Percentiles rank a stretch among this genome's conserved stretches.
Evolutionary conservation across 2,888 invertebrate species (phyloP).

Genomic region (Limulus polyphemus): DNA sequence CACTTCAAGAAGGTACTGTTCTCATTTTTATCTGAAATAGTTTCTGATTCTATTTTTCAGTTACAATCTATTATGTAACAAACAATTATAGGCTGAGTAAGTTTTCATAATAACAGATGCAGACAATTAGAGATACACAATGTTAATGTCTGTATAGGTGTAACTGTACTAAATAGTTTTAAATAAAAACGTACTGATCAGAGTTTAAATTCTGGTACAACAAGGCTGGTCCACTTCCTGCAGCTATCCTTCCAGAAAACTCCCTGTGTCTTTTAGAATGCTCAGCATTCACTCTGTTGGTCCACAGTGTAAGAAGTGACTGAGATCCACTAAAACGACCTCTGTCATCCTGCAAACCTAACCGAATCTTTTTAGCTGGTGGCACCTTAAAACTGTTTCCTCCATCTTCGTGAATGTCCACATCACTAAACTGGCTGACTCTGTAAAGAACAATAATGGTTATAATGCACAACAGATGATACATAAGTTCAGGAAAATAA

Average conservation of each 20-base stretch:
- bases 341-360: constrained; percentile 29
- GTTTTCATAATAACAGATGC: too few species aligned
- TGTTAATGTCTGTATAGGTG: too few species aligned
- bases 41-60: too few species aligned
- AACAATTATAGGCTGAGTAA: too few species aligned
- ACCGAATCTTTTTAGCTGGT: constrained; percentile 31
- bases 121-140: too few species aligned
- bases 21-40: too few species aligned
- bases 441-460: too few species aligned
- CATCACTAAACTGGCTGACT: not conserved
- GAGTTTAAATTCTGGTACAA: constrained; percentile 57
- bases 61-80: too few species aligned
- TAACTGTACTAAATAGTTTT: not conserved
- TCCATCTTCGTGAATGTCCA: constrained; percentile 2
- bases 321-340: constrained; percentile 25
- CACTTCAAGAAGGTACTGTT: too few species aligned
- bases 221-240: constrained; percentile 49
- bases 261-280: constrained; percentile 45
- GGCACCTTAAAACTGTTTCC: constrained; percentile 24
- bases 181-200: constrained; percentile 1
- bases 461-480: too few species aligned
- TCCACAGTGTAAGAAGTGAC: constrained; percentile 53
- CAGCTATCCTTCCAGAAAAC: constrained; percentile 45
- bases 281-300: constrained; percentile 41
- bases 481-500: too few species aligned